A percentile compares a stretch with the other conserved stretches of the same genome.
Conservation (phyloP, 2,888 invertebrate species). For the Metopia argyrocephala region DNA sequence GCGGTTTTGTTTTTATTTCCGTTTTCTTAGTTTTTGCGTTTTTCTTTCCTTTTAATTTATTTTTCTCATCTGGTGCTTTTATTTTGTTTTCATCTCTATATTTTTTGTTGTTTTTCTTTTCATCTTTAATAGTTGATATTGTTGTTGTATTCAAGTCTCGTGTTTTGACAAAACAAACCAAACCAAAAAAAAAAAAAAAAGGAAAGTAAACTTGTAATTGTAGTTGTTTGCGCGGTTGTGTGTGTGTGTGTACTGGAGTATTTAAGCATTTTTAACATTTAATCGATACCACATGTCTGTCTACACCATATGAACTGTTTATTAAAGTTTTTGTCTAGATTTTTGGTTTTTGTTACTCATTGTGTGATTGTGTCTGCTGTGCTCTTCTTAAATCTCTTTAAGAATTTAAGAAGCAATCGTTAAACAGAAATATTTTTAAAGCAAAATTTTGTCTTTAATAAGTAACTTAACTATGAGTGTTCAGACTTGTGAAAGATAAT, state of each 20-base stretch:
- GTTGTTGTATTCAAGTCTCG: slow-evolving; percentile 50
- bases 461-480: not conserved
- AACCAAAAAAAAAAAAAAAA: not conserved
- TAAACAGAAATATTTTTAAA: not conserved
- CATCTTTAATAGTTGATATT: slow-evolving; percentile 51
- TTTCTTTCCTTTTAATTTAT: slow-evolving; percentile 23
- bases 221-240: slow-evolving; percentile 51
- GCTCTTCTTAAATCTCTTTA: slow-evolving; percentile 46
- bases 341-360: not conserved
- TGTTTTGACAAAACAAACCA: slow-evolving; percentile 51
- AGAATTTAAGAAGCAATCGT: slow-evolving; percentile 39
- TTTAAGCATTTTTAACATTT: slow-evolving; percentile 65
- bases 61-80: not conserved
- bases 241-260: slow-evolving; percentile 60
- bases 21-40: slow-evolving; percentile 35
- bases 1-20: slow-evolving; percentile 57
- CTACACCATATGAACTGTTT: slow-evolving; percentile 6
- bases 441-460: not conserved
- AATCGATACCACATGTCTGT: slow-evolving; percentile 62
- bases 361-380: slow-evolving; percentile 11
- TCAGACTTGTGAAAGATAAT: not conserved
- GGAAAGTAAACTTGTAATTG: not conserved
- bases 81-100: slow-evolving; percentile 59
- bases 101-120: too few species aligned
- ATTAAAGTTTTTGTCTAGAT: slow-evolving; percentile 40